Evolutionary conservation across 2,113 vertebrate species (phyloP).

Genomic region (Rhabdomys dilectus): DNA sequence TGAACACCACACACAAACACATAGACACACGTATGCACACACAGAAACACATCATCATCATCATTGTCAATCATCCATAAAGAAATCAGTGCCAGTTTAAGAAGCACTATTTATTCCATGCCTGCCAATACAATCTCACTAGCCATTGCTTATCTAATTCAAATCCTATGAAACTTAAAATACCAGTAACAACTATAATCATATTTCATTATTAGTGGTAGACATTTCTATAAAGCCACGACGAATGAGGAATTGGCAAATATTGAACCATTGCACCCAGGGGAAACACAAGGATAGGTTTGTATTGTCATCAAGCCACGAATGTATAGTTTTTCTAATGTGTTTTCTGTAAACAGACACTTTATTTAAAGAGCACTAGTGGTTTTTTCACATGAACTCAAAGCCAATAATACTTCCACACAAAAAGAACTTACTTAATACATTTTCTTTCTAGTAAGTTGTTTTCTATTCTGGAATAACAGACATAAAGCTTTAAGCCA

Average conservation of each 20-base stretch:
- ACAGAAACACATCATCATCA: too few relatives aligned
- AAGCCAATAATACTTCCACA: background rate
- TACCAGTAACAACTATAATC: background rate
- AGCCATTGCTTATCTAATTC: background rate
- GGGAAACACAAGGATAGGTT: background rate
- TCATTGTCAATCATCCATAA: background rate
- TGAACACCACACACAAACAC: background rate
- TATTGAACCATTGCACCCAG: background rate
- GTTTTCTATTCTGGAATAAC: background rate
- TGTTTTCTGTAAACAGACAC: background rate
- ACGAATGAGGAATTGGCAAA: background rate
- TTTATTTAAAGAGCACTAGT: background rate
- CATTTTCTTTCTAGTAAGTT: background rate
- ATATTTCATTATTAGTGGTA: background rate
- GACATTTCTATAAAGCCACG: background rate
- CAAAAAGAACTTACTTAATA: background rate
- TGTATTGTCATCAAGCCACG: background rate
- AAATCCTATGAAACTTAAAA: background rate
- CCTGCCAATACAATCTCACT: background rate
- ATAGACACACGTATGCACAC: background rate
- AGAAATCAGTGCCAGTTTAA: background rate
- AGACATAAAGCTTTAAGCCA: background rate
- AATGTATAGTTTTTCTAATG: background rate
- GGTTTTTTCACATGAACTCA: slow-evolving; percentile 28
- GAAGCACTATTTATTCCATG: background rate